These are phyloP conservation scores for Rhombomys opimus DNA, from an alignment of 2,113 vertebrate species.

Conservation along the genomic window DNA sequence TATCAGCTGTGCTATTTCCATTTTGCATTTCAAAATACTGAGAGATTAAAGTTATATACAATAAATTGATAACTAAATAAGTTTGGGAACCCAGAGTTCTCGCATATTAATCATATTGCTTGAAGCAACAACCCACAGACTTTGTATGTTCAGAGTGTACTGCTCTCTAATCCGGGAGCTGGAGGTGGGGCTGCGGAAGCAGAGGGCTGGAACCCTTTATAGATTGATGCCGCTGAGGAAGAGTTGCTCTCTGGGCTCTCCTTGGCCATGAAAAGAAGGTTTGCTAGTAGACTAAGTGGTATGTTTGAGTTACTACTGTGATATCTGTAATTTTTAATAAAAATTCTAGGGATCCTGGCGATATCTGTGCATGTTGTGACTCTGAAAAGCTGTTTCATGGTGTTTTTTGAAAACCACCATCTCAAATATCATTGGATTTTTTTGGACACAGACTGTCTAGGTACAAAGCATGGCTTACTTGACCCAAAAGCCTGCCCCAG, in stretches of 20 bases:
- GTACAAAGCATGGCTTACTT: not conserved
- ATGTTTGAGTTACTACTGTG: constrained; percentile 55
- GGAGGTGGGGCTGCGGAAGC: constrained; percentile 20
- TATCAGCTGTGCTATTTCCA: constrained; percentile 70
- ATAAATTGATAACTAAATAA: constrained; percentile 76
- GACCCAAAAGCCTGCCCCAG: not conserved
- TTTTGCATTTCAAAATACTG: constrained; percentile 79
- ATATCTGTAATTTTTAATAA: constrained; percentile 75
- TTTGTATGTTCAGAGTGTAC: constrained; percentile 53
- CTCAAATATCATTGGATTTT: not conserved
- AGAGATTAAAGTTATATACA: constrained; percentile 76
- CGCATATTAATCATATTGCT: constrained; percentile 72
- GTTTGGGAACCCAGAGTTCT: constrained; percentile 65
- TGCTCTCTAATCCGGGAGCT: constrained; percentile 29
- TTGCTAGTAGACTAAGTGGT: constrained; percentile 54
- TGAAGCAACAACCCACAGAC: constrained; percentile 64
- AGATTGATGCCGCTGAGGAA: constrained; percentile 13
- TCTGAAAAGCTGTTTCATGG: constrained; percentile 10
- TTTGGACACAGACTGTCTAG: not conserved
- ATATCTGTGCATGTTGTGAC: constrained; percentile 20
- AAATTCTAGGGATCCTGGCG: constrained; percentile 60
- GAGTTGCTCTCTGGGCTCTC: constrained; percentile 34
- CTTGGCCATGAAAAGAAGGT: constrained; percentile 55
- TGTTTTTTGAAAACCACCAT: not conserved
- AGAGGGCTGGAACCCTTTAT: constrained; percentile 35